Evolutionary conservation across 2,797 vertebrate species (phyloP).

Genomic region (Sebastes matsubarae): DNA sequence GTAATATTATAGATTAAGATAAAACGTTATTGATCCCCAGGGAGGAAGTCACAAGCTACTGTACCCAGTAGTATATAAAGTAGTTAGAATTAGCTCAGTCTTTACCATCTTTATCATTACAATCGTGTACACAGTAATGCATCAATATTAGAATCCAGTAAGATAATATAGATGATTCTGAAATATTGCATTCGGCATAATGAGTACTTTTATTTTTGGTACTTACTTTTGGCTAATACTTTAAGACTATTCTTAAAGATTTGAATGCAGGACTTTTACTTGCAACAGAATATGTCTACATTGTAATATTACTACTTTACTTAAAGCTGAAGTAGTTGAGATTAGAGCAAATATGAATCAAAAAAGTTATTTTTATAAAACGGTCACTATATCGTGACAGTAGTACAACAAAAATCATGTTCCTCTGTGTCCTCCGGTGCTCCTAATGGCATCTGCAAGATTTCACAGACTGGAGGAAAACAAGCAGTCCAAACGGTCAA

Average conservation of each 20-base stretch:
- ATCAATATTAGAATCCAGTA: background rate
- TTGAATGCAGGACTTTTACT: too few relatives aligned
- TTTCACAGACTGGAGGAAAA: too few relatives aligned
- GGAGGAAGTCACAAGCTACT: background rate
- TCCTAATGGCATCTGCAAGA: too few relatives aligned
- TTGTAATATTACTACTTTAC: background rate
- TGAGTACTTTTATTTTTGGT: background rate
- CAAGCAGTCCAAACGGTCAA: too few relatives aligned
- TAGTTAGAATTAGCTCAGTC: background rate
- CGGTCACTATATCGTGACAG: too few relatives aligned
- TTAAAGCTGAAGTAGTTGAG: too few relatives aligned
- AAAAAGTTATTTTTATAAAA: too few relatives aligned
- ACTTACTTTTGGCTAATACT: background rate
- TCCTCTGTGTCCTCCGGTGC: too few relatives aligned
- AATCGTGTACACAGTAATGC: background rate
- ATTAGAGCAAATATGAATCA: too few relatives aligned
- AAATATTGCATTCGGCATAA: background rate
- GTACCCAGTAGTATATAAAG: background rate
- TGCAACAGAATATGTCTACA: background rate
- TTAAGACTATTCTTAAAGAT: background rate
- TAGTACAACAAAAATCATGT: too few relatives aligned
- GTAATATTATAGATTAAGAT: background rate
- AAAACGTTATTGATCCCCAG: background rate
- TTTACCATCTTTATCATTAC: background rate
- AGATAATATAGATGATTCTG: too few relatives aligned